These are phyloP conservation scores for Phacellophora camtschatica DNA, from an alignment of 30 jellyfish, hydroid and myxozoan species.

Conservation along the genomic window DNA sequence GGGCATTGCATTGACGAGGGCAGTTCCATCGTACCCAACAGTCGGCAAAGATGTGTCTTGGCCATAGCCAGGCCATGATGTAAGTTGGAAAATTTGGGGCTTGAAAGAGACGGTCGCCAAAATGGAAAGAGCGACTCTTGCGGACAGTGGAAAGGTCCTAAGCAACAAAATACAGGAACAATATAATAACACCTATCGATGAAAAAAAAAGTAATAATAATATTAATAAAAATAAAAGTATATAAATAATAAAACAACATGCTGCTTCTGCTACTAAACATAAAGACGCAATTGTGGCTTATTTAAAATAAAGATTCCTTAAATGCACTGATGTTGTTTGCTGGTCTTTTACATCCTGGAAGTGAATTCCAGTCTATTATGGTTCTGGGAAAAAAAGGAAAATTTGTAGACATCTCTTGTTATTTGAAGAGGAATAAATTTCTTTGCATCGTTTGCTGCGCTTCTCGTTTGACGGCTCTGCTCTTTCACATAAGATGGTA, in stretches of 20 bases:
- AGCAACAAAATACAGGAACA: too few species aligned
- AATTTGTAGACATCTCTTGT: not conserved
- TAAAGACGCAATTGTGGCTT: not conserved
- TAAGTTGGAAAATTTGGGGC: too few species aligned
- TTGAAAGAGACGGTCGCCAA: too few species aligned
- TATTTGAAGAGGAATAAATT: not conserved
- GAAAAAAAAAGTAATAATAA: too few species aligned
- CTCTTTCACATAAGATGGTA: conserved; percentile 5
- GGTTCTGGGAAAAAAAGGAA: conserved; percentile 6
- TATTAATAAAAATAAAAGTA: too few species aligned
- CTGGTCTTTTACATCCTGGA: conserved; percentile 18
- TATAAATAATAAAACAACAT: not conserved
- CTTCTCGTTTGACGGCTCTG: conserved; percentile 8
- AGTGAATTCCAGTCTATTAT: conserved; percentile 12
- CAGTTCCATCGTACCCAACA: too few species aligned
- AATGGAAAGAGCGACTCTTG: too few species aligned
- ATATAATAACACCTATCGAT: too few species aligned
- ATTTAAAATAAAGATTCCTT: not conserved
- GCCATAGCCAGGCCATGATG: too few species aligned
- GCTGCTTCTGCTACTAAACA: conserved; percentile 6
- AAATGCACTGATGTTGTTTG: conserved; percentile 19
- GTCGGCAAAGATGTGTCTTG: too few species aligned
- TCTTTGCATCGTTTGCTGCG: not conserved
- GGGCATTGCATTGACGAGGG: too few species aligned
- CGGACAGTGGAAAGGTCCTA: too few species aligned